Conservation (phyloP, 2,888 invertebrate genomes). For the Aphodius granarius region DNA sequence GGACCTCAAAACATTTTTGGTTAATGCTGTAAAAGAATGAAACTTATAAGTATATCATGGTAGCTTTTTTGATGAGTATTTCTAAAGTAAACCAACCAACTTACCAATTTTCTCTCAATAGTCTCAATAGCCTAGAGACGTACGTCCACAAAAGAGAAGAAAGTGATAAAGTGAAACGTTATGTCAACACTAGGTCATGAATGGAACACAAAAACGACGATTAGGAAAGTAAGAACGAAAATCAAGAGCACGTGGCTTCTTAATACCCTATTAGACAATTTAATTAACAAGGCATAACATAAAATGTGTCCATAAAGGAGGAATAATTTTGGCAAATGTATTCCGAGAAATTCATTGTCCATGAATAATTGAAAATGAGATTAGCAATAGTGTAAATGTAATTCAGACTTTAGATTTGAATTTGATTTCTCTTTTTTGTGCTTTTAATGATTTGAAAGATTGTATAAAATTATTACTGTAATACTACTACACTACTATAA, state of each 20-base stretch:
- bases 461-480: background rate
- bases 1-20: no score
- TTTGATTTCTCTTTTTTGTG: background rate
- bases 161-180: slow-evolving; percentile 16
- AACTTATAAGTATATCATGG: background rate
- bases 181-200: slow-evolving; percentile 4
- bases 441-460: background rate
- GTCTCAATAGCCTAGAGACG: background rate
- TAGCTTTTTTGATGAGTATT: background rate
- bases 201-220: background rate
- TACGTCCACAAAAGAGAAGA: background rate
- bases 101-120: slow-evolving; percentile 11
- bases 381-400: background rate
- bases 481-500: background rate
- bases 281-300: background rate
- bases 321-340: background rate
- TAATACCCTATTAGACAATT: background rate
- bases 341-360: background rate
- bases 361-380: background rate
- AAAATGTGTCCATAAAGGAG: background rate
- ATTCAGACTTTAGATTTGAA: background rate
- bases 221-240: background rate
- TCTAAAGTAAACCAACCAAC: background rate
- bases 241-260: background rate
- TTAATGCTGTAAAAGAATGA: background rate